phyloP scores from a whole-genome alignment of 92 coral and sea anemone genomes.

The Blastomussa wellsi region DNA sequence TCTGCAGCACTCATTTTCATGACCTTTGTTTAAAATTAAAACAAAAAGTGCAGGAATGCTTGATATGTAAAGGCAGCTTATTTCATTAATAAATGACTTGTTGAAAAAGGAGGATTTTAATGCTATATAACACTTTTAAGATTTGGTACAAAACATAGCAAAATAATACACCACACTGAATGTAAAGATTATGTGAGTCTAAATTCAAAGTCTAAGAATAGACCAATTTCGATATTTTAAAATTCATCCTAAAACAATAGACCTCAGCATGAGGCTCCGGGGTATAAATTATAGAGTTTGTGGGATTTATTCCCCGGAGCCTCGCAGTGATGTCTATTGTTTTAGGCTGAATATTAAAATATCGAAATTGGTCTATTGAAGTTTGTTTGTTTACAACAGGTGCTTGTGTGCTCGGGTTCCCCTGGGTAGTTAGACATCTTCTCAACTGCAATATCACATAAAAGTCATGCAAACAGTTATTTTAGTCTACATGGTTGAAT shows the following conservation, averaged over 20 bases:
- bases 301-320: too few species aligned
- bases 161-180: background rate
- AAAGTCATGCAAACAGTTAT: background rate
- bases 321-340: too few species aligned
- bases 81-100: background rate
- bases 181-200: background rate
- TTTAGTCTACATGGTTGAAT: background rate
- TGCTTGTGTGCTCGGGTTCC: background rate
- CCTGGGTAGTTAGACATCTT: background rate
- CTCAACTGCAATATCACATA: background rate
- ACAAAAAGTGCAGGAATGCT: background rate
- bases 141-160: background rate
- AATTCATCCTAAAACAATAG: too few species aligned
- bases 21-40: background rate
- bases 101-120: background rate
- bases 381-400: background rate
- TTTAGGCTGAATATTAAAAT: too few species aligned
- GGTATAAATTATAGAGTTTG: too few species aligned
- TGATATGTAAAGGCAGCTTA: background rate
- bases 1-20: background rate
- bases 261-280: too few species aligned
- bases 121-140: background rate
- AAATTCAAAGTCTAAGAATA: too few species aligned
- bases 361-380: background rate
- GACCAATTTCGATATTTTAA: too few species aligned